These are phyloP conservation scores for Diabrotica virgifera DNA, from an alignment of 1,140 invertebrate genomes.

Conservation along the genomic window DNA sequence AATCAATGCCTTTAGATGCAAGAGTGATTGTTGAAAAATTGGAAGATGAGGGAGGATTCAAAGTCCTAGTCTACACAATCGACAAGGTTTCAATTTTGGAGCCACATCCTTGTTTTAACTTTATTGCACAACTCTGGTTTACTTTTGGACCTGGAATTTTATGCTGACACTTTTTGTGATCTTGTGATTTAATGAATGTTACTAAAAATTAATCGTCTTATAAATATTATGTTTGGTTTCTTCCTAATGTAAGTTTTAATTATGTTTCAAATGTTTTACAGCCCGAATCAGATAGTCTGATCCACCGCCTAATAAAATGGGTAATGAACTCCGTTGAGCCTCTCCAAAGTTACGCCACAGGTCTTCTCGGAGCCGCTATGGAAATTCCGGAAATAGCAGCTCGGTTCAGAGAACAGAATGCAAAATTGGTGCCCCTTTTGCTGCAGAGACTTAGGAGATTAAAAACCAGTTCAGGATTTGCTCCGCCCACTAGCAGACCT, in stretches of 20 bases:
- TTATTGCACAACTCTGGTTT: too few relatives aligned
- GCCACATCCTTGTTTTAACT: too few relatives aligned
- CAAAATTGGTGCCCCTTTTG: constrained; percentile 82
- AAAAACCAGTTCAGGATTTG: constrained; percentile 52
- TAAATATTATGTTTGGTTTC: constrained; percentile 22
- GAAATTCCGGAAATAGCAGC: constrained; percentile 92
- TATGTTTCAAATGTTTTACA: constrained; percentile 44
- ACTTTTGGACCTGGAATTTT: too few relatives aligned
- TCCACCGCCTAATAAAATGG: constrained; percentile 83
- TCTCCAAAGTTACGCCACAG: constrained; percentile 90
- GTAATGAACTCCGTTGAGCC: constrained; percentile 84
- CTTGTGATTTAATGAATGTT: background rate
- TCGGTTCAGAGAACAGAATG: constrained; percentile 85
- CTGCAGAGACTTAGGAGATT: constrained; percentile 75
- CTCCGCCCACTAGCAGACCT: constrained; percentile 47
- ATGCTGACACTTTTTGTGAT: too few relatives aligned
- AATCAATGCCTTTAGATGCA: too few relatives aligned
- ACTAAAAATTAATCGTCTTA: constrained; percentile 7
- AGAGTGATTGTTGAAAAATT: too few relatives aligned
- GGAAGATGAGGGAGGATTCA: too few relatives aligned
- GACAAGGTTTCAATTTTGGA: too few relatives aligned
- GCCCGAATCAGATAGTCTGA: constrained; percentile 81
- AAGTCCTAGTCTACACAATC: too few relatives aligned
- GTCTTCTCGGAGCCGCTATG: constrained; percentile 92
- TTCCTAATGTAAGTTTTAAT: too few relatives aligned